Base-by-base conservation (phyloP, 64 coral and sea anemone species). In the Montipora foliosa region DNA sequence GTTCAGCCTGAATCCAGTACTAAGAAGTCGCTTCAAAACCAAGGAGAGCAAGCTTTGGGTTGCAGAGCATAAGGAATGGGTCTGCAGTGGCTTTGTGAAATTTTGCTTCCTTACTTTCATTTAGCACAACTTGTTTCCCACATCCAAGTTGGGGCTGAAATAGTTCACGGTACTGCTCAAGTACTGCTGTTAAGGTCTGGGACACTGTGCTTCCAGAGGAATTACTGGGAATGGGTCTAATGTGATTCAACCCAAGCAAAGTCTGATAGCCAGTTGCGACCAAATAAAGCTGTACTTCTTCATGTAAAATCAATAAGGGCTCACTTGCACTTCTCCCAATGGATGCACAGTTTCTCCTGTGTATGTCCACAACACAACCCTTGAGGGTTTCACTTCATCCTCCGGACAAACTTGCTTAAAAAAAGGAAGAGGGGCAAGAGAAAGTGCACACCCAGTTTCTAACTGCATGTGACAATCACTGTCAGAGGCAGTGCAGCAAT, bases 401-500 rank as follows among this genome's bases (percentile, higher is more conserved):
- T 96, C 82, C n/a, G 72, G 60, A 78, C 90, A 93, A 75, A 92
- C 20, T 68, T 64, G 6, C 47, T 89, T 48, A 15, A 87, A 75
- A 49, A 79, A 93, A 50, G 2, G 77, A 24, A 21, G 58, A 11
- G 91, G 91, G 14, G 83, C 76, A 5, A 86, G 70, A 37, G 77
- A 89, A 46, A 94, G 53, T 5, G 86, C 92, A 94, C 85, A 94
- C 45, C 92, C 44, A 82, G 93, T 95, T 25, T 87, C 94, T 95
- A 95, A 95, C 82, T 91, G 88, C 76, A 95, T 91, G 15, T 57
- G 73, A 60, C 74, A 91, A 90, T 37, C 17, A 19, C 67, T 70
- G 73, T 91, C 15, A 91, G 58, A 17, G 59, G 70, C 1, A 37
- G 29, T 61, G 79, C 22, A 77, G 79, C 90, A 89, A 95, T 84